Base-by-base conservation (phyloP, 2,797 vertebrate species). In the Manis javanica region DNA sequence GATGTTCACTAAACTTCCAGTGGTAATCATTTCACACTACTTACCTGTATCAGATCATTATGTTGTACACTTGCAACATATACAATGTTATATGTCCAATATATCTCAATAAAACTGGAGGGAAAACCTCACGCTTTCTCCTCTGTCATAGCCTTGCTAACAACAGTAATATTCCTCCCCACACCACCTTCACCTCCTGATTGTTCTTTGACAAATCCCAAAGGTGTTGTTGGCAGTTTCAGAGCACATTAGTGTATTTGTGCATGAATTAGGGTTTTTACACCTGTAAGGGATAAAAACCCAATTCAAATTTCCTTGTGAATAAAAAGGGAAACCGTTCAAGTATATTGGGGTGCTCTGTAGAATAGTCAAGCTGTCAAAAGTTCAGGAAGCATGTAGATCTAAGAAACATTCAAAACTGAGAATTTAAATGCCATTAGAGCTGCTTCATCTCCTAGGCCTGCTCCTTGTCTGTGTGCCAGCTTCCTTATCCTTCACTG, bases 381-480 rank as follows among this genome's bases (percentile, higher is more conserved):
- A 82, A 39, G 3, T 11, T n/a, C 7, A 95, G 21, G 42, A 49
- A 92, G 19, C 23, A 72, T 16, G 3, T 12, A 9, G 46, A 42
- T 16, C 1, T 77, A 46, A 66, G 37, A 75, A 82, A 87, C 15
- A n/a, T 34, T 34, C 39, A 66, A 1, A 92, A 71, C 18, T 0
- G 4, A 11, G 7, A 29, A 59, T 2, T 15, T 63, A 24, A 55
- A 66, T 26, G 14, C 19, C 31, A 5, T 78, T 24, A 66, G 12
- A 90, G 15, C 10, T 42, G 18, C 23, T 77, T 75, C 19, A 46
- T 42, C 15, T 29, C 19, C 39, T 31, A 15, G 16, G 5, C 3
- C 15, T 63, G 10, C 34, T 68, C 16, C 1, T 26, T 61, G 0
- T 64, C 8, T 55, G 4, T 1, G 0, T 23, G 21, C 10, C 12